These are phyloP conservation scores for Sesamia inferens DNA, from an alignment of 2,888 invertebrate genomes.

Conservation along the genomic window DNA sequence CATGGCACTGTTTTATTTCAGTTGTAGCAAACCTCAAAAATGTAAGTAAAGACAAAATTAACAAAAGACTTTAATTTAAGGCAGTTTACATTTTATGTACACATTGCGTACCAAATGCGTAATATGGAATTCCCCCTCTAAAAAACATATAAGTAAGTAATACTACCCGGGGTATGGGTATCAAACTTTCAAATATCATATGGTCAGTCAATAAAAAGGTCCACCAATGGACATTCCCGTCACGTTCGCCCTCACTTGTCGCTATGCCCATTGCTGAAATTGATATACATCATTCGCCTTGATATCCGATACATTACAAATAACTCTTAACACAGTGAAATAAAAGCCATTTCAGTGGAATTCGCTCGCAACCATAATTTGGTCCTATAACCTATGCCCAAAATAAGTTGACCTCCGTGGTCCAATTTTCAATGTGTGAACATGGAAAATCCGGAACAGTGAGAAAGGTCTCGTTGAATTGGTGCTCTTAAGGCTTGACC, in stretches of 20 bases:
- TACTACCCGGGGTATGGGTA: slow-evolving; percentile 48
- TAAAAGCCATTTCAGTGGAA: slow-evolving; percentile 68
- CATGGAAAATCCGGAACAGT: slow-evolving; percentile 36
- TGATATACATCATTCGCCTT: slow-evolving; percentile 84
- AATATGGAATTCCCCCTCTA: slow-evolving; percentile 27
- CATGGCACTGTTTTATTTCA: slow-evolving; percentile 4
- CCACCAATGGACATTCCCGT: slow-evolving; percentile 81
- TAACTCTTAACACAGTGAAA: slow-evolving; percentile 60
- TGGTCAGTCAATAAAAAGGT: slow-evolving; percentile 87
- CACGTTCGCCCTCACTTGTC: slow-evolving; percentile 85
- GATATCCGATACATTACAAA: slow-evolving; percentile 47
- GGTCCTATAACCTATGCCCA: slow-evolving; percentile 63
- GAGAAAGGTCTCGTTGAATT: slow-evolving; percentile 61
- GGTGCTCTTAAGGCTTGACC: slow-evolving; percentile 69
- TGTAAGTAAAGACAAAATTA: not conserved
- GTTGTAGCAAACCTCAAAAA: slow-evolving; percentile 1
- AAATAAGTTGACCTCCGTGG: slow-evolving; percentile 68
- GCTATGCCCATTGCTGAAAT: slow-evolving; percentile 86
- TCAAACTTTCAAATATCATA: slow-evolving; percentile 70
- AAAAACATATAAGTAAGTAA: slow-evolving; percentile 37
- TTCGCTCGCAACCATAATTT: slow-evolving; percentile 34
- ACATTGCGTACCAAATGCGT: slow-evolving; percentile 10
- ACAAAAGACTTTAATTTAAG: not conserved
- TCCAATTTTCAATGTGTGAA: slow-evolving; percentile 42
- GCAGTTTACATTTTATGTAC: not conserved